Evolutionary conservation across 2,888 invertebrate species (phyloP), one percentile per base, ranked within the genome.

Genomic region (Cryptosula pallasiana): DNA sequence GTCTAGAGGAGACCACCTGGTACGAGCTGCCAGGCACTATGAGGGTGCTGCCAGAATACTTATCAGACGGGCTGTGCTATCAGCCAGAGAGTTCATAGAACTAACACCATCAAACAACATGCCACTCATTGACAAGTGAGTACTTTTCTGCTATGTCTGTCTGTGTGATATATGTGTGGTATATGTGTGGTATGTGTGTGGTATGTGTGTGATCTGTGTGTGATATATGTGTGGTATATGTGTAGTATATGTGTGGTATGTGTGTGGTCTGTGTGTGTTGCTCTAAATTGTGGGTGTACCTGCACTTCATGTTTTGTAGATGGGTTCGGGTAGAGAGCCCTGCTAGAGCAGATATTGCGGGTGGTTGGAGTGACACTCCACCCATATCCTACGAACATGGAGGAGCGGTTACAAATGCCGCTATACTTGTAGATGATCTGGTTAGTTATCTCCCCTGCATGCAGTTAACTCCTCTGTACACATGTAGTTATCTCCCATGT

Each of bases 321-420:
- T 86, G 86, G 85, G 81, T 86, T n/a, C 79, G 79, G 34, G 86
- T 81, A 0, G 81, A 81, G 72, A 86, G 86, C 77, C 86, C 87
- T 1, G 87, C 86, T 5, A 79, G 87, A 72, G 81, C 87, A 35
- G 88, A 88, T 78, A 77, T 87, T 2, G 82, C 86, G 23, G 88
- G 88, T 0, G 88, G 88, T 0, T 88, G 88, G 88, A 85, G 87
- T 1, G 88, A 88, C 79, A 88, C 88, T 1, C 88, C 88, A 3
- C 88, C 88, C 1, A 87, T 88, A 72, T 87, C 87, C 13, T 88
- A 87, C 75, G 87, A 87, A 77, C 81, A 85, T 73, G 86, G 87
- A 1, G 87, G 87, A 1, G 85, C 86, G 35, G 84, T 88, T 9
- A 86, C 86, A 73, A 83, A 80, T 73, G 80, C 81, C 2, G 87